Base-by-base conservation (phyloP, 1,140 invertebrate species). In the Drosophila yakuba region DNA sequence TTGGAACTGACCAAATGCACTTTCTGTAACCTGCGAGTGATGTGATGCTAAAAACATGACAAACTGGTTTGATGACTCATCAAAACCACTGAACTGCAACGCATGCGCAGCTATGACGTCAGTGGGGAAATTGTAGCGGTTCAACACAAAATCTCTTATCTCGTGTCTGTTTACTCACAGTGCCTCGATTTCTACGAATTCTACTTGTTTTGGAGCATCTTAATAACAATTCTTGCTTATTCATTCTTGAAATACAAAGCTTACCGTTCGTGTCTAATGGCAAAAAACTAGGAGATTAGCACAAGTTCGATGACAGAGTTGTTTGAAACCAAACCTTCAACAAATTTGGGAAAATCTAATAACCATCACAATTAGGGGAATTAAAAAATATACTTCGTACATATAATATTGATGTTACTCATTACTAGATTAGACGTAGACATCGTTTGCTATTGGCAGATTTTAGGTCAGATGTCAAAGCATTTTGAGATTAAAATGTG, bases 51-150 rank as follows among this genome's bases (percentile, higher is more conserved):
- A 51, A 44, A 48, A 23, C 23, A 35, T 35, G 23, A 15, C 17
- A 47, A 48, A 71, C 67, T 4, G 5, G 64, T 71, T 69, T 25
- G 14, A 5, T 71, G 67, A 71, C 25, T 71, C 50, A 69, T 48
- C 14, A 11, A 11, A 68, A 11, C 20, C 45, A 14, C 14, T 17
- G n/a, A 23, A 39, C 35, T 62, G 57, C 56, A 62, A 38, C 72
- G 72, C 72, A 64, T 57, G 72, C 69, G 72, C 69, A 45, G 39
- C 52, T 64, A 63, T 75, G 72, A 75, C 71, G 71, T 74, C 71
- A 74, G 63, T 50, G 48, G 71, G 71, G 71, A 73, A 63, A 74
- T 50, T 69, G 43, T 61, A 56, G 74, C 39, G 12, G 4, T 11
- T 45, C 4, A 35, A 15, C 25, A 39, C 63, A 20, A 20, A 35